Evolutionary conservation across 2,113 vertebrate genomes (phyloP), one percentile per base, ranked within the genome.

Genomic region (Neogale vison): DNA sequence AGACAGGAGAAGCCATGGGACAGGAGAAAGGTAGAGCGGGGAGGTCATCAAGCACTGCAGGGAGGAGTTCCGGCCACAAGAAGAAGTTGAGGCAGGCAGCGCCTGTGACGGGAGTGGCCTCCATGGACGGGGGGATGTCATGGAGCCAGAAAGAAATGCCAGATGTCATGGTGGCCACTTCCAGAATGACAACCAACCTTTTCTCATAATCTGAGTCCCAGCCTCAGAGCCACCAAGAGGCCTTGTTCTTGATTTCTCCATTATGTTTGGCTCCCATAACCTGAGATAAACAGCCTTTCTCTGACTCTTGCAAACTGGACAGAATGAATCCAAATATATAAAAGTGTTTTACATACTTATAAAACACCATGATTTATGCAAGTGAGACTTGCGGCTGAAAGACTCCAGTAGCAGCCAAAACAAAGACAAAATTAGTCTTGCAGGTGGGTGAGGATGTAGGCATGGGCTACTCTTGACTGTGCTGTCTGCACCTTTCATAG

Each of bases 401-500:
- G 77, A 50, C 23, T n/a, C 59, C 55, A 47, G 26, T 50, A 23
- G 29, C 84, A 94, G 79, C 91, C 74, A 79, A 95, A 97, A 76
- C 71, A 94, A 92, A 90, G 87, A 61, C 67, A 74, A 92, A 95
- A 97, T 95, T 92, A 94, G 88, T 74, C 36, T 76, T 29, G 42
- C 93, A 95, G 88, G 74, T 97, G 93, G 85, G 59, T 69, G 79
- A 92, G 59, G 88, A 74, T 42, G 47, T 65, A 79, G 71, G 74
- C 61, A 93, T 15, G 61, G 55, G 72, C 77, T 71, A 31, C 90
- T 61, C 93, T 77, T 81, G 9, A 88, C 42, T 57, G 57, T 23
- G 24, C 50, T 42, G 29, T 31, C 83, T 88, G 57, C 50, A 59
- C 29, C 79, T 89, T 71, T 65, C 52, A 80, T 69, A 21, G 21